Base-by-base conservation (phyloP, 2,797 vertebrate genomes). In the Falco cherrug region DNA sequence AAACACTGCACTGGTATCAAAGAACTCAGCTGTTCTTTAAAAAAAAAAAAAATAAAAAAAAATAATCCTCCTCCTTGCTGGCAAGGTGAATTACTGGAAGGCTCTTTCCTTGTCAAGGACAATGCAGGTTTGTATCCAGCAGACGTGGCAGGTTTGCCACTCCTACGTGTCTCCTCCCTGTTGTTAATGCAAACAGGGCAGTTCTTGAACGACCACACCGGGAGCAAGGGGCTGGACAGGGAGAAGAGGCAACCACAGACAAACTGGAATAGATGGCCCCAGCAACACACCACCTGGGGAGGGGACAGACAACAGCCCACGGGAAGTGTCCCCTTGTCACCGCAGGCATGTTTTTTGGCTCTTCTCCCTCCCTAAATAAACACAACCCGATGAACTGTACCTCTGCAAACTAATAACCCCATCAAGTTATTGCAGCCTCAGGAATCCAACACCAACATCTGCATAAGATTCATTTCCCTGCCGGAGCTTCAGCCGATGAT, bases 101-200 rank as follows among this genome's bases (percentile, higher is more conserved):
- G 94, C 80, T 86, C 73, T 26, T 87, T 71, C 73, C 94, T 75
- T 4, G 54, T 93, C 96, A 95, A 96, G 96, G 96, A 96, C 94
- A 96, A 90, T 79, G 91, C 83, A 6, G 89, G 93, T 79, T 21
- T 85, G 81, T 24, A 63, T 8, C 56, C 2, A 35, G 95, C 84
- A 83, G 92, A 87, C 33, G 21, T 43, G 86, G 92, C 95, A 93
- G 92, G 67, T 96, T 92, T 80, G 86, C 75, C 83, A 22, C 29
- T 5, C 78, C 71, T 13, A 4, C 37, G 1, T 0, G 1, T 65
- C 88, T 29, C 61, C 76, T 90, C 90, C 87, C 90, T 57, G 60
- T 2, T 64, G 71, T 4, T 3, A 73, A 35, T 2, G 59, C 77
- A 47, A 89, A 73, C 61, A 41, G 67, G 75, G 70, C 21, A 95